Evolutionary conservation across 2,888 invertebrate species (phyloP), one percentile per base, ranked within the genome.

Genomic region (Apotomis turbidana): DNA sequence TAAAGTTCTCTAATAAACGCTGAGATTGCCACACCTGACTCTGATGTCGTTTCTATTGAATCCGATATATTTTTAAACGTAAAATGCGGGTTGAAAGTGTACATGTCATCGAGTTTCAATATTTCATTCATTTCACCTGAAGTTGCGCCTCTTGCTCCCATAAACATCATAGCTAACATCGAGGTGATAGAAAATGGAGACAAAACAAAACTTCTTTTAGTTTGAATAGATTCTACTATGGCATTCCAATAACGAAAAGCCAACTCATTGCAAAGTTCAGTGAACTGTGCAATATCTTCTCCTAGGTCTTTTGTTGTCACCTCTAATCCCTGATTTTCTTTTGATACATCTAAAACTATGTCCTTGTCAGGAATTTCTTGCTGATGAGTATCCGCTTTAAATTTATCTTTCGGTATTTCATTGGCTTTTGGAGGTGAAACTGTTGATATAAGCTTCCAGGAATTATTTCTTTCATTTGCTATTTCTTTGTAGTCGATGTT

Each of bases 121-220:
- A 98, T 95, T 81, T 97, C 97, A 83, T 98, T 97, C 96, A 98
- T 97, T 93, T 97, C 97, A 0, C 97, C 97, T 0, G 98, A 97
- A 0, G 98, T 98, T 3, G 97, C 95, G 1, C 97, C 97, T 77
- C 97, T 94, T 0, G 98, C 97, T 0, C 97, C 97, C 79, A 98
- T 94, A 85, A 97, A 98, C 74, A 98, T 96, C 97, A 98, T 97
- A 0, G 97, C 97, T n/a, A 98, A 87, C 90, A 97, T 95, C 0
- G 97, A 97, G 0, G 97, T 97, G 70, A 97, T 94, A 0, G 97
- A 97, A 81, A 97, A 98, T 0, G 97, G 97, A 0, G 97, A 97
- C 15, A 97, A 88, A 9, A 97, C 95, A 77, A 97, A 94, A 78
- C 97, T 97, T 80, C 97, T 93, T 5, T 96, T 95, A 12, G 95